Conservation (phyloP, 2,113 vertebrate genomes). For the Equus przewalskii region DNA sequence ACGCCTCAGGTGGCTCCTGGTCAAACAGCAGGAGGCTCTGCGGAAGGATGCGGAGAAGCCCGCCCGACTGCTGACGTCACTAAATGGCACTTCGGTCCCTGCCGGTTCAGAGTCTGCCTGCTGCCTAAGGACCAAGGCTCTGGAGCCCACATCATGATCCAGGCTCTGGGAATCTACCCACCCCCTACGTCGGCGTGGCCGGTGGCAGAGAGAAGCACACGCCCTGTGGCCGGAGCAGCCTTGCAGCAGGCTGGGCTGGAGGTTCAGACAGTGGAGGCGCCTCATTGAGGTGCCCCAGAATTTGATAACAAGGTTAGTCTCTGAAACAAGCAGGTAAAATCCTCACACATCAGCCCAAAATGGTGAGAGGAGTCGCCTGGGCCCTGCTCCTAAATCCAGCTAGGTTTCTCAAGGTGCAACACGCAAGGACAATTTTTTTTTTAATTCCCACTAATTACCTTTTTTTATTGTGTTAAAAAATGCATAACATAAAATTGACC, state of each 20-base stretch:
- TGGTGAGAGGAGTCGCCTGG: neutral
- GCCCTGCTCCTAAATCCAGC: neutral
- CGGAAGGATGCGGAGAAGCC: neutral
- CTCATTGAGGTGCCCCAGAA: neutral
- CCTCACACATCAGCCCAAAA: neutral
- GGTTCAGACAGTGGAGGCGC: neutral
- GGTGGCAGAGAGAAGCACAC: neutral
- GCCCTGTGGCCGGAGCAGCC: neutral
- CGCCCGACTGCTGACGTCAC: accelerated
- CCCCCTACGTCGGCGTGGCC: neutral
- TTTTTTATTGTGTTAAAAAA: neutral
- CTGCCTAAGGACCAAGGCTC: neutral
- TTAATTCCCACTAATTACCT: neutral
- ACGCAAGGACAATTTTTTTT: neutral
- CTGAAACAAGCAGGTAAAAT: neutral
- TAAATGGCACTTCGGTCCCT: neutral
- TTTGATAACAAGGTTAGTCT: neutral
- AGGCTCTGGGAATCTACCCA: neutral
- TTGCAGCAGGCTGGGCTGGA: neutral
- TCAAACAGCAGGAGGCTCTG: neutral
- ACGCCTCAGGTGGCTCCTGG: accelerated
- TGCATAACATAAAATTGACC: neutral
- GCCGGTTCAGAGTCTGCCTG: neutral
- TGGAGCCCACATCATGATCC: neutral
- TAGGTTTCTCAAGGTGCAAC: neutral